A percentile compares a stretch with the other conserved stretches of the same genome.
These are phyloP conservation scores for Notodonta dromedarius DNA, from an alignment of 2,888 invertebrate genomes.

Conservation along the genomic window DNA sequence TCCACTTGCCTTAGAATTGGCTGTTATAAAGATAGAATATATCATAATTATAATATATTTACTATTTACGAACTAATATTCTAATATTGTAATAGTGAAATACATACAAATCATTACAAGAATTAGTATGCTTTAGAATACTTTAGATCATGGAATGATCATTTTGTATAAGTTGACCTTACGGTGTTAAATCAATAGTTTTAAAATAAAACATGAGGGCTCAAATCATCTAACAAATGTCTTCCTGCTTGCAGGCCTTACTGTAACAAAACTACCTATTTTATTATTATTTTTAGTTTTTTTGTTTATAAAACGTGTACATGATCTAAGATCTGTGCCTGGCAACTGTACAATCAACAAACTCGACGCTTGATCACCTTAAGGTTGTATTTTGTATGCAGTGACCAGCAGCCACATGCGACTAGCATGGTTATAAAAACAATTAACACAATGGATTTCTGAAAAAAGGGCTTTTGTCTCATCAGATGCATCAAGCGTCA, in stretches of 20 bases:
- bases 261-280: not conserved
- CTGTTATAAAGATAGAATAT: constrained; percentile 58
- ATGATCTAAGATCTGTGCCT: too few species aligned
- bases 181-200: not conserved
- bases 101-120: constrained; percentile 13
- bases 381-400: too few species aligned
- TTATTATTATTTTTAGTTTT: too few species aligned
- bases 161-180: constrained; percentile 5
- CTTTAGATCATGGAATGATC: constrained; percentile 5
- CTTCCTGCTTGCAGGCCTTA: constrained; percentile 46
- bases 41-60: constrained; percentile 45
- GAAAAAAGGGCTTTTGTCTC: too few species aligned
- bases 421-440: too few species aligned
- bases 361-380: too few species aligned
- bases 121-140: constrained; percentile 7
- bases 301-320: too few species aligned
- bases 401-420: too few species aligned
- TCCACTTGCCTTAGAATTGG: constrained; percentile 78
- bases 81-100: constrained; percentile 27
- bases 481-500: too few species aligned
- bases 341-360: too few species aligned
- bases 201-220: constrained; percentile 22
- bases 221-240: constrained; percentile 39
- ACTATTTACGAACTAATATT: constrained; percentile 38
- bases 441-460: too few species aligned